Conservation (phyloP, 2,797 vertebrate genomes). For the Melanogrammus aeglefinus region DNA sequence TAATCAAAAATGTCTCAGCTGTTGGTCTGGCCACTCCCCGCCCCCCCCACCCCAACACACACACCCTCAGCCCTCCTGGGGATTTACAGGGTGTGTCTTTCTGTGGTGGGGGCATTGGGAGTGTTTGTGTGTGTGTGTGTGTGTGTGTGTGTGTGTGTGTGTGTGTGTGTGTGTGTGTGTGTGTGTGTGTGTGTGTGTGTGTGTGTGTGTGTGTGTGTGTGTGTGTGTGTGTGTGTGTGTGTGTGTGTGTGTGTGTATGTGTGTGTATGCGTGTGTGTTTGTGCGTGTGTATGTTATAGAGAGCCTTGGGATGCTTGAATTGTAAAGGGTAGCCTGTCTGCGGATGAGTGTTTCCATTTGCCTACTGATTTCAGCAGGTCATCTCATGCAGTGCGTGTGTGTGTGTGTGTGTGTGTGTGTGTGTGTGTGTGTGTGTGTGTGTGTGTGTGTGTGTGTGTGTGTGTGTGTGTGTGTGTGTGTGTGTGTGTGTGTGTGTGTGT, state of each 20-base stretch:
- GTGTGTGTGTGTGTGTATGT: slow-evolving; percentile 8
- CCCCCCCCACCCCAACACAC: no score
- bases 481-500: background rate
- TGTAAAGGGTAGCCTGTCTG: no score
- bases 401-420: no score
- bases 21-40: no score
- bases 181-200: background rate
- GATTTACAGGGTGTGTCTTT: no score
- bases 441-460: background rate
- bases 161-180: slow-evolving; percentile 2
- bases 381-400: no score
- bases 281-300: slow-evolving; percentile 4
- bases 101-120: slow-evolving; percentile 37
- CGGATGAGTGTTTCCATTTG: no score
- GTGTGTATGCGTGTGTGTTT: slow-evolving; percentile 10
- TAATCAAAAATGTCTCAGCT: slow-evolving; percentile 14
- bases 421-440: no score
- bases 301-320: no score
- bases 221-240: slow-evolving; percentile 9
- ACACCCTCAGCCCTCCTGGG: no score
- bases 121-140: slow-evolving; percentile 26
- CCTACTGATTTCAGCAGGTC: no score
- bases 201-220: slow-evolving; percentile 5
- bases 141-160: slow-evolving; percentile 1
- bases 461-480: background rate